phyloP scores from a whole-genome alignment of 2,888 invertebrate species.

The Aphrophora alni region DNA sequence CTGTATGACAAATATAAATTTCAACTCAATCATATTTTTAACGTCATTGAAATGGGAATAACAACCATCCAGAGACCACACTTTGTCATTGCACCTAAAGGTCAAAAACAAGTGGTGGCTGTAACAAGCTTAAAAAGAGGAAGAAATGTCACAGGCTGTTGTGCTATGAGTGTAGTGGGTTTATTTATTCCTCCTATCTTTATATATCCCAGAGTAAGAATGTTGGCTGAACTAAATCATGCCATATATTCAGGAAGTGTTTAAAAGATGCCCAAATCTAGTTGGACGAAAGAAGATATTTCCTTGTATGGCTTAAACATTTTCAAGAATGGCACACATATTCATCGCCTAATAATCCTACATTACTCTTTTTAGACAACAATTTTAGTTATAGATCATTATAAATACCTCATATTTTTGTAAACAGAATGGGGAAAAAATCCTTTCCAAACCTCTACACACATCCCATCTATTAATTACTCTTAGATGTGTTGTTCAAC shows the following conservation, averaged over 20 bases:
- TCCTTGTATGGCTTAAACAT: neutral
- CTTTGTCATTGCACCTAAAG: neutral
- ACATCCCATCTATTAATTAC: no score
- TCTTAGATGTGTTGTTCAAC: no score
- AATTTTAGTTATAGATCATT: conserved; percentile 49
- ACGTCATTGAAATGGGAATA: conserved; percentile 58
- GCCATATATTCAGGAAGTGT: conserved; percentile 45
- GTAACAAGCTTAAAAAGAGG: neutral
- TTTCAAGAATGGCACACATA: neutral
- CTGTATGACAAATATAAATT: conserved; percentile 44
- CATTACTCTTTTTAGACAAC: neutral
- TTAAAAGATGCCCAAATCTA: conserved; percentile 49
- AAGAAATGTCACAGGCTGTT: conserved; percentile 55
- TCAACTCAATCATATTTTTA: conserved; percentile 53
- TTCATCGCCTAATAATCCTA: neutral
- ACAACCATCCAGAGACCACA: conserved; percentile 38
- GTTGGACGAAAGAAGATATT: conserved; percentile 51
- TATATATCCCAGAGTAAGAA: conserved; percentile 57
- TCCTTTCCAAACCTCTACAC: no score
- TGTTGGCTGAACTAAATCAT: conserved; percentile 52
- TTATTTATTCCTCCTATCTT: conserved; percentile 58
- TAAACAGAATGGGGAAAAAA: conserved; percentile 47
- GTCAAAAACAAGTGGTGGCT: neutral
- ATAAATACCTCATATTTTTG: conserved; percentile 45
- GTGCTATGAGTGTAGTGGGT: conserved; percentile 57